Base-by-base conservation (phyloP, 2,888 invertebrate species). In the Agonopterix arenella region DNA sequence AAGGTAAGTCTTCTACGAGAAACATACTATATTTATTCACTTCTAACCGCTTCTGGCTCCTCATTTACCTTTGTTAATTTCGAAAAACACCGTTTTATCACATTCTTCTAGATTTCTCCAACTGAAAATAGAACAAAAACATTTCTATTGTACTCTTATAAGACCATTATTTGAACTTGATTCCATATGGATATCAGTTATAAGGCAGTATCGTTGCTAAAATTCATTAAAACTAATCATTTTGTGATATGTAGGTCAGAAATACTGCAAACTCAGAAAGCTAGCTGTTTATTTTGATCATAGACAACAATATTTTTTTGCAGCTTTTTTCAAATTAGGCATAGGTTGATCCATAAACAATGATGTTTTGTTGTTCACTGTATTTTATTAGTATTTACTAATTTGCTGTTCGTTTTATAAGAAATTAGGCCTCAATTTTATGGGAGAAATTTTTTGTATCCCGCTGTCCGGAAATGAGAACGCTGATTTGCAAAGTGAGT, bases 1-100 rank as follows among this genome's bases (percentile, higher is more conserved):
- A 86, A 80, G 88, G 89, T 88, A 72, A 75, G 70, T 66, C 51
- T 49, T 48, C 49, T 52, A 46, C 44, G 4, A 43, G 9, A 5
- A 9, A 40, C 40, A 40, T 40, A n/a, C n/a, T 9, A n/a, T 40
- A 9, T n/a, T 11, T 47, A n/a, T 47, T 28, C 8, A 47, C 10
- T 11, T 42, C 28, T 47, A 47, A 42, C 41, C 42, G 18, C 40
- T 18, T 46, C n/a, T 40, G 3, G 40, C n/a, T 40, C 5, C 1
- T 40, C n/a, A 5, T 10, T 40, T 40, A 40, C n/a, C 2, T 38
- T 38, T 38, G 4, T 7, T 5, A 28, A 28, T 28, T 28, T 28
- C 7, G 40, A 40, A 40, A 5, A 40, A n/a, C 40, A n/a, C 40
- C 40, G 40, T 40, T n/a, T n/a, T 40, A 13, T 16, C 9, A 10